Evolutionary conservation across 2,888 invertebrate species (phyloP), one percentile per base, ranked within the genome.

Genomic region (Gastracanthus pulcherrimus): DNA sequence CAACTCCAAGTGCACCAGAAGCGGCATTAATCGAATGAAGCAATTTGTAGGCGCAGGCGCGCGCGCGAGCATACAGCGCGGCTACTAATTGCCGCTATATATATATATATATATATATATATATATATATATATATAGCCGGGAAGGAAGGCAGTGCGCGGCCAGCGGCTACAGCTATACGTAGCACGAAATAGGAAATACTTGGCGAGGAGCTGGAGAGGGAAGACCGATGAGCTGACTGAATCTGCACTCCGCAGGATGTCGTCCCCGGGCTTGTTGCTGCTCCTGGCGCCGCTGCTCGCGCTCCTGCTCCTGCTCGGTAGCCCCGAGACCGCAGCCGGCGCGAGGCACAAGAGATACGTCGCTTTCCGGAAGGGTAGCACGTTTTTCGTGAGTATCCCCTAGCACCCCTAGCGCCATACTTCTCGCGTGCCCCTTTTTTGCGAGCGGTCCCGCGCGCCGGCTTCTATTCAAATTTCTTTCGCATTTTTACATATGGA

Each of bases 381-480:
- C 86, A 86, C 88, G 51, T 90, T 89, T 84, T 91, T 90, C 84
- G 91, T 91, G 84, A 91, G 91, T 91, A 87, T n/a, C n/a, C n/a
- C n/a, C n/a, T n/a, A n/a, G n/a, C n/a, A n/a, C n/a, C n/a, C n/a
- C 82, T 62, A 51, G 5, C 2, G 4, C 1, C 23, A 48, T 19
- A 48, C 19, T n/a, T 1, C 16, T 4, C 4, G 19, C 3, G 9
- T 3, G 45, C 19, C 19, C 51, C 9, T 51, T 51, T 9, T 16
- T 6, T n/a, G 16, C 7, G 45, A 0, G 16, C 16, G 45, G 6
- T n/a, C 48, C n/a, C 48, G 19, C 23, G 48, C 19, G 45, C 45
- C n/a, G 48, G 1, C 48, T 48, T 48, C 45, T 69, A 69, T 69
- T 48, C 48, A 16, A 69, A 69, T 69, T 48, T 69, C 69, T 45